phyloP scores from a whole-genome alignment of 2,888 invertebrate species.

The Gymnoscelis rufifasciata region DNA sequence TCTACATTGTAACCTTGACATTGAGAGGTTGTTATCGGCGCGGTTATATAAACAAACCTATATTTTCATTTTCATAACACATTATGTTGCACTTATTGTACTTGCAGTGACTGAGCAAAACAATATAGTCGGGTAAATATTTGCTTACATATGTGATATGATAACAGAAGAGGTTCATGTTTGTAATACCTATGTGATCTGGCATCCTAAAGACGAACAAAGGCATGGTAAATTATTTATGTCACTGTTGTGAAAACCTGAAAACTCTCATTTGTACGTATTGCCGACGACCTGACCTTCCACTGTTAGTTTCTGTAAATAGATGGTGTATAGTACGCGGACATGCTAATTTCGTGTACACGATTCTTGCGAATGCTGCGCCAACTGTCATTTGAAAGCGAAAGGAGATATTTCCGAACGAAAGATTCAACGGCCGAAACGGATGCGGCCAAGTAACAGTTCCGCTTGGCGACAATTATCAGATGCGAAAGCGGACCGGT shows the following conservation, averaged over 20 bases:
- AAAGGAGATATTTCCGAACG: constrained; percentile 54
- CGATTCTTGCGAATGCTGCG: constrained; percentile 55
- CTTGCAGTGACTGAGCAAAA: background rate
- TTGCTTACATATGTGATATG: too few relatives aligned
- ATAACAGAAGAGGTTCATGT: background rate
- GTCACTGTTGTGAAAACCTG: constrained; percentile 9
- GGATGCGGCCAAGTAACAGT: constrained; percentile 35
- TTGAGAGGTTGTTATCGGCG: constrained; percentile 21
- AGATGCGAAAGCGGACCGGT: constrained; percentile 37
- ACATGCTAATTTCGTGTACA: constrained; percentile 66
- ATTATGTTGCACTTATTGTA: constrained; percentile 5
- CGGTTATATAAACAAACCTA: constrained; percentile 13
- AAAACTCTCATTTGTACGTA: constrained; percentile 55
- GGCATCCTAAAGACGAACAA: constrained; percentile 2
- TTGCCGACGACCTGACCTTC: constrained; percentile 61
- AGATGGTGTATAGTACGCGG: constrained; percentile 60
- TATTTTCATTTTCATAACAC: constrained; percentile 10
- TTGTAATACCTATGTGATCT: constrained; percentile 1
- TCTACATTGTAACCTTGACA: constrained; percentile 30
- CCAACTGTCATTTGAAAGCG: constrained; percentile 55
- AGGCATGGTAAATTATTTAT: constrained; percentile 7
- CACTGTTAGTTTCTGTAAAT: constrained; percentile 67
- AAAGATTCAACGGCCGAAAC: constrained; percentile 41
- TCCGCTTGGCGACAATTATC: constrained; percentile 46
- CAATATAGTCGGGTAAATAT: background rate